Evolutionary conservation across 2,797 vertebrate genomes (phyloP).

Genomic region (Knipowitschia caucasica): DNA sequence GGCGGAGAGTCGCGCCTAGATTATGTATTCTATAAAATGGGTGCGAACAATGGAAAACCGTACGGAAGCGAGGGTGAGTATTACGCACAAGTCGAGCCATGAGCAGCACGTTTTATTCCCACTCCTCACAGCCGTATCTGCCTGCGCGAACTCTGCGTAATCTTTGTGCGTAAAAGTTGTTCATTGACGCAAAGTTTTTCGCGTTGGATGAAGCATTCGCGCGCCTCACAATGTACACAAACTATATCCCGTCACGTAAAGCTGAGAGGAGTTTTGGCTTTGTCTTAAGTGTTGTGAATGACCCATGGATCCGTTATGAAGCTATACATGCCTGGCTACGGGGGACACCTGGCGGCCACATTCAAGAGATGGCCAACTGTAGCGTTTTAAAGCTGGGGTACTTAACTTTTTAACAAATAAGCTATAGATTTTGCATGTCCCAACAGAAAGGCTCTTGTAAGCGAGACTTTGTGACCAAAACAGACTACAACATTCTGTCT

Average conservation of each 20-base stretch:
- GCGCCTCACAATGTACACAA: not conserved
- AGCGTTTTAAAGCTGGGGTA: too few relatives aligned
- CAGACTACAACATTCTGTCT: too few relatives aligned
- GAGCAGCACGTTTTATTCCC: constrained; percentile 6
- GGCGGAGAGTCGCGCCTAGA: constrained; percentile 61
- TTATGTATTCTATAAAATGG: constrained; percentile 94
- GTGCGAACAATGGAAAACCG: constrained; percentile 97
- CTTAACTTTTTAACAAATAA: too few relatives aligned
- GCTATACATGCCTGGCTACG: not conserved
- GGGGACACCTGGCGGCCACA: constrained; percentile 6
- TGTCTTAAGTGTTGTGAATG: not conserved
- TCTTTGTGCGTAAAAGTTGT: not conserved
- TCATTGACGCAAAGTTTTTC: not conserved
- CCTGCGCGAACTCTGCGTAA: not conserved
- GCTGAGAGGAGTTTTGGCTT: not conserved
- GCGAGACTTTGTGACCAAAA: too few relatives aligned
- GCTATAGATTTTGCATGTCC: too few relatives aligned
- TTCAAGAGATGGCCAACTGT: not conserved
- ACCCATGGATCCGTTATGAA: constrained; percentile 3
- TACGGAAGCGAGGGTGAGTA: constrained; percentile 96
- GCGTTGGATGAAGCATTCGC: not conserved
- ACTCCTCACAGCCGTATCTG: not conserved
- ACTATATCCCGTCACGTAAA: too few relatives aligned
- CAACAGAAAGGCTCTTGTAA: too few relatives aligned
- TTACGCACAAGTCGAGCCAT: not conserved